Percentiles rank a stretch among this genome's conserved stretches.
Evolutionary conservation across 92 coral and sea anemone genomes (phyloP).

Genomic region (Zoanthus sansibaricus): DNA sequence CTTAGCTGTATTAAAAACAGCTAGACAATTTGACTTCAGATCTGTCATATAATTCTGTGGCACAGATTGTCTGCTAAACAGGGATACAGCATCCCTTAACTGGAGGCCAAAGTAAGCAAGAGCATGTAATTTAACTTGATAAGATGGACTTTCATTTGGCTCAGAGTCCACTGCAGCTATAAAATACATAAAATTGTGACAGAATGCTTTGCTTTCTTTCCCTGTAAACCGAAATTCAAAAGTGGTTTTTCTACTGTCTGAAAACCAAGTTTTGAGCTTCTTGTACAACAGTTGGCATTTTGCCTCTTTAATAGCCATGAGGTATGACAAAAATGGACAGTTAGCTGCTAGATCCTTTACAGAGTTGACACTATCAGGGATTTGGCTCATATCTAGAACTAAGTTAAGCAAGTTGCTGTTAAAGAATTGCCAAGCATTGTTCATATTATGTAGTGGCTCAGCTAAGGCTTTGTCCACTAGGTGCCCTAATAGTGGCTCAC

Average conservation of each 20-base stretch:
- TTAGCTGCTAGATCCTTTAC: conserved; percentile 25
- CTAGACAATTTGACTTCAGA: conserved; percentile 16
- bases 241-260: not conserved
- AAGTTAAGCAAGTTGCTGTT: conserved; percentile 26
- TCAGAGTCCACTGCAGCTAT: conserved; percentile 18
- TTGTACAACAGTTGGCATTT: conserved; percentile 17
- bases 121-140: not conserved
- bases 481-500: conserved; percentile 11
- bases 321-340: conserved; percentile 18
- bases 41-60: conserved; percentile 20
- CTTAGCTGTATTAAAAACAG: conserved; percentile 13
- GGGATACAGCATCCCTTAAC: conserved; percentile 10
- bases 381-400: conserved; percentile 17
- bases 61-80: conserved; percentile 6
- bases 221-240: conserved; percentile 12
- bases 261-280: conserved; percentile 8
- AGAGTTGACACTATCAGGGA: conserved; percentile 25
- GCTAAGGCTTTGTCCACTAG: not conserved
- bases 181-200: conserved; percentile 9
- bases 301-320: conserved; percentile 16
- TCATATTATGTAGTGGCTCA: conserved; percentile 21
- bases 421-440: conserved; percentile 37
- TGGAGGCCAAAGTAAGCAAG: conserved; percentile 8
- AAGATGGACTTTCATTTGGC: conserved; percentile 11
- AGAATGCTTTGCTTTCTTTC: conserved; percentile 7